Evolutionary conservation across 1,140 invertebrate species (phyloP).

Genomic region (Thrips palmi): DNA sequence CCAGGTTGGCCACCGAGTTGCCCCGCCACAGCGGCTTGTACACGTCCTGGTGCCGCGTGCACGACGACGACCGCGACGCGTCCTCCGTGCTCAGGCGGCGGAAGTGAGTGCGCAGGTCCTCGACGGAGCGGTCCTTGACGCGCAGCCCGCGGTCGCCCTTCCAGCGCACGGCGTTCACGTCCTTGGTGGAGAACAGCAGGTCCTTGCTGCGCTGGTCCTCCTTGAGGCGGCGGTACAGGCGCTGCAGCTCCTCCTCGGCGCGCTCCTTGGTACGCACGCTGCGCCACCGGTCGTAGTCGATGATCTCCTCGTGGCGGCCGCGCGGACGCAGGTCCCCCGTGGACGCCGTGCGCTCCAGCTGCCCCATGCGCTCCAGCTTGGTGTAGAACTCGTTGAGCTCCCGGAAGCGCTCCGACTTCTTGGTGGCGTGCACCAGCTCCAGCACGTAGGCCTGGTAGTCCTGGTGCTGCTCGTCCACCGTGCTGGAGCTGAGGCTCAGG

Average conservation of each 20-base stretch:
- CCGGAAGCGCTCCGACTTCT: slow-evolving; percentile 60
- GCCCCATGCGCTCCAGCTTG: slow-evolving; percentile 64
- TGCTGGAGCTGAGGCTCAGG: background rate
- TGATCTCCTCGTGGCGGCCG: slow-evolving; percentile 45
- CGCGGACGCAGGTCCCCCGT: slow-evolving; percentile 45
- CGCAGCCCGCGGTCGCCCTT: slow-evolving; percentile 54
- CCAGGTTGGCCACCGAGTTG: slow-evolving; percentile 56
- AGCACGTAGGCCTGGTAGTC: slow-evolving; percentile 50
- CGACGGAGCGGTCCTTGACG: slow-evolving; percentile 69
- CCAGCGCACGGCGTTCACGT: slow-evolving; percentile 51
- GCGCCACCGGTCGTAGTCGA: slow-evolving; percentile 76
- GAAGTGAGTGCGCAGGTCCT: slow-evolving; percentile 60
- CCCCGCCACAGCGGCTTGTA: slow-evolving; percentile 71
- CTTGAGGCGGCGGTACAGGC: slow-evolving; percentile 58
- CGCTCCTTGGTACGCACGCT: slow-evolving; percentile 56
- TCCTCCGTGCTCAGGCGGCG: slow-evolving; percentile 31
- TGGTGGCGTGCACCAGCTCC: slow-evolving; percentile 49
- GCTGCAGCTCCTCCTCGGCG: slow-evolving; percentile 62
- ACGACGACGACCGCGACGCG: slow-evolving; percentile 17
- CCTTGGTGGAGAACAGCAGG: slow-evolving; percentile 58
- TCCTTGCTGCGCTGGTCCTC: slow-evolving; percentile 63
- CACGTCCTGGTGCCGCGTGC: slow-evolving; percentile 33
- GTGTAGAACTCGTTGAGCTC: slow-evolving; percentile 73
- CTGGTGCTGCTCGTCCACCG: too few relatives aligned
- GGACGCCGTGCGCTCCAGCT: slow-evolving; percentile 59